phyloP scores from a whole-genome alignment of 2,113 vertebrate species.

The Zeus faber region DNA sequence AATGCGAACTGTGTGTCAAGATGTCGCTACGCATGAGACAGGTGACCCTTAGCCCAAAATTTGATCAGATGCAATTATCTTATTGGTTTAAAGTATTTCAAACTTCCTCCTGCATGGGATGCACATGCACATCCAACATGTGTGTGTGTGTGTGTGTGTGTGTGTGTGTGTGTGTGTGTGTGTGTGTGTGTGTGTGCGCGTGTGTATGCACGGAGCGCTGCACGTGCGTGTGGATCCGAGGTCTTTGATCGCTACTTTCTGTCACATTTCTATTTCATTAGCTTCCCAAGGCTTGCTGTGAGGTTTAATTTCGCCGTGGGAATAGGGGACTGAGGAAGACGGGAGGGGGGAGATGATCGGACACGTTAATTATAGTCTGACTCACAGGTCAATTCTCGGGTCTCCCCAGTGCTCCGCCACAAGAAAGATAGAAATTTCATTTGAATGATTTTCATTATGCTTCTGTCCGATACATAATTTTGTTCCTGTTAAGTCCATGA shows the following conservation, averaged over 20 bases:
- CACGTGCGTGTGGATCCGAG: neutral
- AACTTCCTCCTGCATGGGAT: too few relatives aligned
- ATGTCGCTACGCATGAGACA: too few relatives aligned
- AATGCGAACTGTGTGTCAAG: neutral
- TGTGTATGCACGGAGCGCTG: too few relatives aligned
- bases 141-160: neutral
- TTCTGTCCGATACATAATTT: conserved; percentile 72
- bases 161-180: neutral
- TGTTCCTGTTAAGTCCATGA: conserved; percentile 60
- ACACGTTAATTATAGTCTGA: conserved; percentile 71
- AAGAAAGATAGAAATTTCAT: conserved; percentile 66
- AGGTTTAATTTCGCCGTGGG: conserved; percentile 67
- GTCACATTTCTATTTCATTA: conserved; percentile 54
- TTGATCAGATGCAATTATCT: too few relatives aligned
- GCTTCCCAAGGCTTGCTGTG: conserved; percentile 43
- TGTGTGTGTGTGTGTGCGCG: neutral
- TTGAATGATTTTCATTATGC: conserved; percentile 71
- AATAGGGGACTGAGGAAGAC: conserved; percentile 54
- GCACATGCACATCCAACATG: too few relatives aligned
- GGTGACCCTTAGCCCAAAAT: too few relatives aligned
- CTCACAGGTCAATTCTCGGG: conserved; percentile 67
- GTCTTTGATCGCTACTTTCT: conserved; percentile 36
- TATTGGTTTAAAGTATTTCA: too few relatives aligned
- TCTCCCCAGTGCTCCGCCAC: conserved; percentile 52
- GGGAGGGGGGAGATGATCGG: conserved; percentile 48